phyloP scores from a whole-genome alignment of 2,113 vertebrate species.

The Toxotes jaculatrix region DNA sequence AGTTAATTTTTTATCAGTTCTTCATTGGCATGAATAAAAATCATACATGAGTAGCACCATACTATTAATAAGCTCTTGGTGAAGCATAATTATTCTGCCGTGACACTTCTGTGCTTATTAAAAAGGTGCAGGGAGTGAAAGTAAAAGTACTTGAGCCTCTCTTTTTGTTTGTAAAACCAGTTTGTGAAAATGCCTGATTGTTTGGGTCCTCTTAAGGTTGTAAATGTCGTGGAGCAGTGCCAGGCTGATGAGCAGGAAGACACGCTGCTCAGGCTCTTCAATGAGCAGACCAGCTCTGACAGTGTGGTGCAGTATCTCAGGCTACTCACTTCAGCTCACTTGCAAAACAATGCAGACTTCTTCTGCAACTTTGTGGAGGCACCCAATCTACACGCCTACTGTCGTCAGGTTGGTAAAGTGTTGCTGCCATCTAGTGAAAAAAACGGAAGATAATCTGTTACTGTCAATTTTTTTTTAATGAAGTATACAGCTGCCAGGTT shows the following conservation, averaged over 20 bases:
- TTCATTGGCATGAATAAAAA: background rate
- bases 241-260: slow-evolving; percentile 78
- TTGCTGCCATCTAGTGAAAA: slow-evolving; percentile 58
- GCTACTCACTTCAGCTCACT: slow-evolving; percentile 88
- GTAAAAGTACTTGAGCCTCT: too few relatives aligned
- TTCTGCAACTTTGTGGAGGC: slow-evolving; percentile 88
- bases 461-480: background rate
- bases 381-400: slow-evolving; percentile 85
- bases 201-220: slow-evolving; percentile 76
- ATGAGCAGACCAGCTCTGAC: slow-evolving; percentile 84
- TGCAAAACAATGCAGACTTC: slow-evolving; percentile 85
- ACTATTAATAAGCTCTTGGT: background rate
- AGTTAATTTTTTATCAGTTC: background rate
- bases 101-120: background rate
- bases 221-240: slow-evolving; percentile 83
- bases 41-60: background rate
- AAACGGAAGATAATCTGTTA: background rate
- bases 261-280: slow-evolving; percentile 84
- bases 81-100: background rate
- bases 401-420: slow-evolving; percentile 81
- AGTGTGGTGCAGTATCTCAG: slow-evolving; percentile 86
- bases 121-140: background rate
- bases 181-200: background rate
- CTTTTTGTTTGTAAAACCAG: background rate
- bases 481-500: background rate